These are phyloP conservation scores for Aptenodytes forsteri DNA, from an alignment of 2,113 vertebrate genomes.

Conservation along the genomic window DNA sequence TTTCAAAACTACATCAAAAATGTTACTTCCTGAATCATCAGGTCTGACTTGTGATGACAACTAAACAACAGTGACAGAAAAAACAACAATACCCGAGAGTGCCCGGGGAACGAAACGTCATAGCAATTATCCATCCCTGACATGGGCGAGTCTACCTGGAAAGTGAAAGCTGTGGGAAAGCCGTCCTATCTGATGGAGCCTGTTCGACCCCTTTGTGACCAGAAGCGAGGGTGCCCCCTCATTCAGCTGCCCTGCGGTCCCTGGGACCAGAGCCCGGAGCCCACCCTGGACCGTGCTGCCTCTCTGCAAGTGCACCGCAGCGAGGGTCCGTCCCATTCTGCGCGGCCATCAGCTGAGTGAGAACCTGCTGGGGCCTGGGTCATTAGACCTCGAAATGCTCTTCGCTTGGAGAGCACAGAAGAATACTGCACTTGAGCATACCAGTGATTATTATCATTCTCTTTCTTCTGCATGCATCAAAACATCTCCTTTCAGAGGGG, in stretches of 20 bases:
- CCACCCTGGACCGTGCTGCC: not conserved
- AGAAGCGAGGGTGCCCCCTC: not conserved
- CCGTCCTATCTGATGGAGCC: not conserved
- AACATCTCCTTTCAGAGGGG: not conserved
- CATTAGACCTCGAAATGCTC: fast-evolving
- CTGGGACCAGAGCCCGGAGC: not conserved
- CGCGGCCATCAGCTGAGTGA: fast-evolving
- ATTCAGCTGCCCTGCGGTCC: not conserved
- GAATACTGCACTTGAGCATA: not conserved
- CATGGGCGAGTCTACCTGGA: not conserved
- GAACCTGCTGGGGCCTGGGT: not conserved
- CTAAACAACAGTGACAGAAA: conserved; percentile 40
- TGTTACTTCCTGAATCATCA: conserved; percentile 66
- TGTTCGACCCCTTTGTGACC: not conserved
- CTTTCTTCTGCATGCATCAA: not conserved
- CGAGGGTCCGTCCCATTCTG: fast-evolving
- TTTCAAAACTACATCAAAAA: conserved; percentile 61
- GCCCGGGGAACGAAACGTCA: conserved; percentile 21
- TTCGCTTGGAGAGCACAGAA: not conserved
- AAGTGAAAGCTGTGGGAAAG: conserved; percentile 52
- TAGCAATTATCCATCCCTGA: not conserved
- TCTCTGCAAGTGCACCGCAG: fast-evolving
- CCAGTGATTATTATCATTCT: not conserved
- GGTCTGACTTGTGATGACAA: conserved; percentile 56
- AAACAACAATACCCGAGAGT: not conserved